These are phyloP conservation scores for Nyleta sp. DNA, from an alignment of 2,888 invertebrate genomes.

Conservation along the genomic window DNA sequence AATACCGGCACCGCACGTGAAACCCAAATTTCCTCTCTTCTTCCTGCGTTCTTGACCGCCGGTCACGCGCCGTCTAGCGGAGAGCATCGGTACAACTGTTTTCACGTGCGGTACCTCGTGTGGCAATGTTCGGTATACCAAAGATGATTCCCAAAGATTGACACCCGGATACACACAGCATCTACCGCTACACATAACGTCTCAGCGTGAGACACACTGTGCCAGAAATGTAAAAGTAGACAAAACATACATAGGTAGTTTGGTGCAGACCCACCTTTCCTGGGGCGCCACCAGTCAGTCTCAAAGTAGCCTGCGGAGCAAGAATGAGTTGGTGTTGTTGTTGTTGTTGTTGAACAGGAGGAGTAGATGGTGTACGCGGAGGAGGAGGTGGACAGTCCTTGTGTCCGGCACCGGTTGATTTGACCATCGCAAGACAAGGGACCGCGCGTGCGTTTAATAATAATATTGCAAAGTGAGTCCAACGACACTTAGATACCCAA, in stretches of 20 bases:
- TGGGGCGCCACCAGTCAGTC: constrained; percentile 97
- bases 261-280: constrained; percentile 92
- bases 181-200: constrained; percentile 63
- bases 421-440: constrained; percentile 77
- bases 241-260: constrained; percentile 74
- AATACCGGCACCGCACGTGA: background rate
- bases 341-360: constrained; percentile 79
- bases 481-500: constrained; percentile 50
- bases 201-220: constrained; percentile 62
- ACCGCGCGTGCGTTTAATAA: constrained; percentile 79
- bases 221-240: constrained; percentile 66
- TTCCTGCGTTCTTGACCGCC: too few species aligned
- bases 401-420: constrained; percentile 80
- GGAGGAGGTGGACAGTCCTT: constrained; percentile 87
- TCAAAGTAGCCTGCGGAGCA: constrained; percentile 98
- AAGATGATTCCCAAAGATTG: constrained; percentile 6
- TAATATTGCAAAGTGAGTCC: constrained; percentile 78
- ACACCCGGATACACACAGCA: constrained; percentile 27
- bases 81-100: too few species aligned
- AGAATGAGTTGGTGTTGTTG: constrained; percentile 81
- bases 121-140: constrained; percentile 18
- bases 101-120: background rate
- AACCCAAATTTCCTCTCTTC: too few species aligned
- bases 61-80: too few species aligned
- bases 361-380: constrained; percentile 86